Evolutionary conservation across 64 coral and sea anemone genomes (phyloP).

Genomic region (Anthopleura sola): DNA sequence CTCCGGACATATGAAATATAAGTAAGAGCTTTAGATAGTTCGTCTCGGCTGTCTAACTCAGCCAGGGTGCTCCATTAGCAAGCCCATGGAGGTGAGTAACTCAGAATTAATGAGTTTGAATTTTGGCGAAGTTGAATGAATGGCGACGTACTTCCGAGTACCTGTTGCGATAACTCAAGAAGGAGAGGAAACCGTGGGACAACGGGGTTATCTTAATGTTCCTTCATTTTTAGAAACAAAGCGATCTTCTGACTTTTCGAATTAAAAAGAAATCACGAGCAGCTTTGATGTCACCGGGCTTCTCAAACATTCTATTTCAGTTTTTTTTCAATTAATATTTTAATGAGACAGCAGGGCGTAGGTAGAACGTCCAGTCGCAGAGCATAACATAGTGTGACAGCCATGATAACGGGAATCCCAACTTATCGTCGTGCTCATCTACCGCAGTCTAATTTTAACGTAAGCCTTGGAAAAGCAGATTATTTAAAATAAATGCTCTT

Average conservation of each 20-base stretch:
- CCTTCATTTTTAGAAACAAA: constrained; percentile 5
- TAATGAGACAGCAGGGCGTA: background rate
- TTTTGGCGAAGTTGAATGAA: background rate
- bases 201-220: background rate
- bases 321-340: background rate
- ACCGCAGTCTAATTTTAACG: constrained; percentile 1
- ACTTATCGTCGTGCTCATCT: background rate
- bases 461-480: constrained; percentile 5
- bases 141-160: constrained; percentile 13
- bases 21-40: background rate
- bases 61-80: background rate
- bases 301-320: background rate
- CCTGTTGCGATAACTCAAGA: constrained; percentile 6
- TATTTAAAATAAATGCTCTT: constrained; percentile 11
- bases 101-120: background rate
- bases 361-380: background rate
- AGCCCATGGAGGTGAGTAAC: background rate
- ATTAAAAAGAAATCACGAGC: background rate
- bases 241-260: background rate
- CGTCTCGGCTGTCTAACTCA: background rate
- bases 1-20: background rate
- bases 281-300: background rate
- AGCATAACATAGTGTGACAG: background rate
- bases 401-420: background rate
- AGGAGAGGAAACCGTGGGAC: background rate